phyloP scores from a whole-genome alignment of 2,888 invertebrate genomes.

The Limnephilus rhombicus region DNA sequence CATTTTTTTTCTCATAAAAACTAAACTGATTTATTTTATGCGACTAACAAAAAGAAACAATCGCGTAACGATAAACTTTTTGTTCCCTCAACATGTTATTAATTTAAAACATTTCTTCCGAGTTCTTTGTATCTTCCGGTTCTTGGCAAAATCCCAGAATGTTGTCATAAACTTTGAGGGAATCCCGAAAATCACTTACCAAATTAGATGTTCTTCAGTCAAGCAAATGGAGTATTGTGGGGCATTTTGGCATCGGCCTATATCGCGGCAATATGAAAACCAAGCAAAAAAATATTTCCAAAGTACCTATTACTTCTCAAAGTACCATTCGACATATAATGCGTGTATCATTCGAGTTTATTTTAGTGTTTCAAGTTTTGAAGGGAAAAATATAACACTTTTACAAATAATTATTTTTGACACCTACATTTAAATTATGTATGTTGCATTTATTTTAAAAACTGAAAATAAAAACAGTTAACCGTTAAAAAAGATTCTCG shows the following conservation, averaged over 20 bases:
- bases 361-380: not conserved
- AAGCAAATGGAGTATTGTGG: constrained; percentile 20
- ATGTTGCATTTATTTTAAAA: too few species aligned
- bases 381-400: not conserved
- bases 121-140: constrained; percentile 12
- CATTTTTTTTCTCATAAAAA: not conserved
- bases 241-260: not conserved
- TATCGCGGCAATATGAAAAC: not conserved
- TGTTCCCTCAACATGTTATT: not conserved
- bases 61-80: not conserved
- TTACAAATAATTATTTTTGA: too few species aligned
- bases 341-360: not conserved
- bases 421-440: too few species aligned
- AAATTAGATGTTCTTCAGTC: constrained; percentile 57
- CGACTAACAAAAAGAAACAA: not conserved
- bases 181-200: constrained; percentile 56
- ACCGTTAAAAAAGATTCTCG: too few species aligned
- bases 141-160: constrained; percentile 40
- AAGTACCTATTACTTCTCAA: not conserved
- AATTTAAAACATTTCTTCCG: not conserved
- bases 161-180: constrained; percentile 39
- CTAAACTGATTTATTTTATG: not conserved
- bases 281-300: not conserved
- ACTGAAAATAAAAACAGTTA: too few species aligned
- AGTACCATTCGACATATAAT: not conserved